Evolutionary conservation across 2,113 vertebrate species (phyloP).

Genomic region (Muscicapa adusta): DNA sequence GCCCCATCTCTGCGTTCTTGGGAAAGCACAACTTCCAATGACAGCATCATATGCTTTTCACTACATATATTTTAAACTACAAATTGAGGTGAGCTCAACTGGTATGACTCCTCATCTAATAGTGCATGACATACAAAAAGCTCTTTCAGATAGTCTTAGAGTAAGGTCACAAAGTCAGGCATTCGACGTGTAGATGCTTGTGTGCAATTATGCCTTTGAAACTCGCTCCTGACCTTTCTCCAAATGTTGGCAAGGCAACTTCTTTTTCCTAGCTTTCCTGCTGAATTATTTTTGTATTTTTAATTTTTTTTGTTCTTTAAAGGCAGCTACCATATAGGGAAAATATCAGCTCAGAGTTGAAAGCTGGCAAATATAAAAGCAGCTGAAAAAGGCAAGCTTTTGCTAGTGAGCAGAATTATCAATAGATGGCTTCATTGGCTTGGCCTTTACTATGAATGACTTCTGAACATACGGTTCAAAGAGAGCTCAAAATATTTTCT

Average conservation of each 20-base stretch:
- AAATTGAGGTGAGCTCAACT: not conserved
- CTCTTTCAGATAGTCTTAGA: not conserved
- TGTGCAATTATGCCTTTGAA: not conserved
- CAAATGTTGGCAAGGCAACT: not conserved
- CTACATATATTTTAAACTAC: not conserved
- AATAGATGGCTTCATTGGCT: not conserved
- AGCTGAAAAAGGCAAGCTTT: not conserved
- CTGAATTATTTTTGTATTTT: not conserved
- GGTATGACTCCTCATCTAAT: not conserved
- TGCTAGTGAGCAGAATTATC: not conserved
- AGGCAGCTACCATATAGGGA: not conserved
- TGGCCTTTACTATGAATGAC: not conserved
- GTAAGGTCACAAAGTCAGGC: not conserved
- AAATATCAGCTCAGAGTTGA: not conserved
- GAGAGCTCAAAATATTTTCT: not conserved
- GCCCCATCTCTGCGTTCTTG: accelerated
- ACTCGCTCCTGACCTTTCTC: not conserved
- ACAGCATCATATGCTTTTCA: not conserved
- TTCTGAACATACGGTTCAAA: not conserved
- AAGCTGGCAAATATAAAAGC: not conserved
- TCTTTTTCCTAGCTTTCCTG: not conserved
- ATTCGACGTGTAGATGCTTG: not conserved
- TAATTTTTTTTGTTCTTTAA: not conserved
- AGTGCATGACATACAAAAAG: not conserved
- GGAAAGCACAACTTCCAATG: not conserved